These are phyloP conservation scores for Rhyacichthys aspro DNA, from an alignment of 2,797 vertebrate species.

Conservation along the genomic window DNA sequence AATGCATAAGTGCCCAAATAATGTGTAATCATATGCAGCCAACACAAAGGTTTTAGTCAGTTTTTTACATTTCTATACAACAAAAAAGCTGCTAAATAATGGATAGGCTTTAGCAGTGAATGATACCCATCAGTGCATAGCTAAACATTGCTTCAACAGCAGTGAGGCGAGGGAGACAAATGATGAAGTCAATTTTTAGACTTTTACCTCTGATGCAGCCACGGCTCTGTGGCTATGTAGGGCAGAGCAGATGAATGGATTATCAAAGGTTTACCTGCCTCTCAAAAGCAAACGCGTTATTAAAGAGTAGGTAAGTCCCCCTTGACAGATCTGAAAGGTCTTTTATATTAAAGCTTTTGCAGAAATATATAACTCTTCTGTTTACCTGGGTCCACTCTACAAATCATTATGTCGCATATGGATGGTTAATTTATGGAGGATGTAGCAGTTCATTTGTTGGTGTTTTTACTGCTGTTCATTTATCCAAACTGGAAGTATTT, in stretches of 20 bases:
- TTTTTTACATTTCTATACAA: conserved; percentile 4
- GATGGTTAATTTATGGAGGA: conserved; percentile 20
- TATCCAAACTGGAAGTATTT: conserved; percentile 30
- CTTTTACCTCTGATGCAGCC: conserved; percentile 53
- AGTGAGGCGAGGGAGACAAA: conserved; percentile 26
- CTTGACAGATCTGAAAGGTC: conserved; percentile 21
- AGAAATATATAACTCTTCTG: conserved; percentile 10
- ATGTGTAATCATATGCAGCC: conserved; percentile 12
- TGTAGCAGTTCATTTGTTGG: conserved; percentile 36
- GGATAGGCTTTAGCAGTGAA: conserved; percentile 10
- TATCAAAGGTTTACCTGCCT: conserved; percentile 44
- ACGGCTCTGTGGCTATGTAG: conserved; percentile 55
- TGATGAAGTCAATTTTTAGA: conserved; percentile 64
- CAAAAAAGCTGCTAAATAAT: conserved; percentile 11
- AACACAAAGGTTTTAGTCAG: conserved; percentile 1
- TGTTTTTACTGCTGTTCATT: conserved; percentile 35
- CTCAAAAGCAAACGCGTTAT: conserved; percentile 31
- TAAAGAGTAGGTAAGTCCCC: conserved; percentile 14
- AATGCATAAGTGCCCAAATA: conserved; percentile 22
- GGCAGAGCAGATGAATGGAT: conserved; percentile 53
- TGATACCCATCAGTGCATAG: conserved; percentile 11
- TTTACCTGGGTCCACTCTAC: conserved; percentile 31
- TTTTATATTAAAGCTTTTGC: too few relatives aligned
- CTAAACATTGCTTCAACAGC: conserved; percentile 34
- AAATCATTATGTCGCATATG: conserved; percentile 30